Evolutionary conservation across 2,888 invertebrate species (phyloP).

Genomic region (Amblyjoppa fuscipennis): DNA sequence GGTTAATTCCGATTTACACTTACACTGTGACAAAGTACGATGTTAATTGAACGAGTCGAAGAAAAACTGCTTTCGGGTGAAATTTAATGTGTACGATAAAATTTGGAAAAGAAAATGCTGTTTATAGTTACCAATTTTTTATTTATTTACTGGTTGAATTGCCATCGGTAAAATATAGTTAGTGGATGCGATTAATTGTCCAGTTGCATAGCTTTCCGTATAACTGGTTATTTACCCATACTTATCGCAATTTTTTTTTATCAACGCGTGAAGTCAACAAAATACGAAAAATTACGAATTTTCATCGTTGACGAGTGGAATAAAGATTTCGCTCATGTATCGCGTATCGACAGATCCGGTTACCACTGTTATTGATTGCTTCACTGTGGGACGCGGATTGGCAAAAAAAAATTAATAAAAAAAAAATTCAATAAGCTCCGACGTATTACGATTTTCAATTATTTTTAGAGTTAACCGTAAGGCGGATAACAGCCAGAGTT

Average conservation of each 20-base stretch:
- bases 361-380: conserved; percentile 9
- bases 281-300: neutral
- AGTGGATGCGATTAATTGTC: too few relatives aligned
- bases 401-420: neutral
- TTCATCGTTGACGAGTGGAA: neutral
- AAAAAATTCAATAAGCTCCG: neutral
- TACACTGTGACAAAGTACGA: too few relatives aligned
- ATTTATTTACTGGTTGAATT: too few relatives aligned
- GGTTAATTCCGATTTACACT: too few relatives aligned
- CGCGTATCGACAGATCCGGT: neutral
- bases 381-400: neutral
- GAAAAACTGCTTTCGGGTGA: too few relatives aligned
- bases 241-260: neutral
- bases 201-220: too few relatives aligned
- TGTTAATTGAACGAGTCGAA: too few relatives aligned
- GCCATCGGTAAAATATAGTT: too few relatives aligned
- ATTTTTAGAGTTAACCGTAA: conserved; percentile 12
- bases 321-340: neutral
- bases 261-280: neutral
- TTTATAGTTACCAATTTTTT: too few relatives aligned
- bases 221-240: neutral
- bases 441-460: conserved; percentile 2
- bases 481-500: neutral
- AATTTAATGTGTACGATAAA: too few relatives aligned
- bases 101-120: too few relatives aligned